Base-by-base conservation (phyloP, 37 sponge, comb jelly and placozoan species). In the Hexactinellida sp. region DNA sequence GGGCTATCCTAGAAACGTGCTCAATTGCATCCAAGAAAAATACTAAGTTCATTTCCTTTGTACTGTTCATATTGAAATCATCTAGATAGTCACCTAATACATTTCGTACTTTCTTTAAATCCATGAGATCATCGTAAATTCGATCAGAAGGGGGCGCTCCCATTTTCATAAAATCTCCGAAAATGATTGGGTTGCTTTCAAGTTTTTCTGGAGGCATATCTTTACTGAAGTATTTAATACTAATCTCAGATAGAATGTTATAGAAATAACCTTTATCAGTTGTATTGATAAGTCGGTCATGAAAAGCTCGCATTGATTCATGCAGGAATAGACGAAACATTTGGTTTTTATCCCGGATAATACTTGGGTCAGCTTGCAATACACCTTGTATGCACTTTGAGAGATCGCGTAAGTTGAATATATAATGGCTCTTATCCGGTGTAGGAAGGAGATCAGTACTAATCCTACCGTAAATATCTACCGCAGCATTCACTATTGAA, bases 21-120 rank as follows among this genome's bases (percentile, higher is more conserved):
- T 95, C 89, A 37, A 95, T 85, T 1, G 99, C 99, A 88, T 98
- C 99, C 63, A 98, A 87, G 87, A 98, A 98, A 88, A 98, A 95
- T 1, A 98, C 99, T 9, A 98, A 87, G 89, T 98, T 98, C 99
- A 98, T 98, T 87, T 98, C 96, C 55, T 95, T 95, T 3, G 99
- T 84, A 71, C 90, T 92, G 54, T 86, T 91, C 92, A 95, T 87
- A 85, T 98, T 98, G 89, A 92, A 98, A 54, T 98, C 99, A 89
- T 98, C 99, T 54, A 98, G 89, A 37, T 98, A 98, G 89, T 95
- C 99, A 24, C 83, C 86, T 9, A 98, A 89, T 21, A 95, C 90
- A 38, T 63, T 87, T 5, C 41, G 21, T 16, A 95, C 38, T 85
- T 98, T 98, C 86, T 89, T 92, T 55, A 88, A 84, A 52, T 98